Base-by-base conservation (phyloP, 2,888 invertebrate genomes). In the Lithophane ornitopus region DNA sequence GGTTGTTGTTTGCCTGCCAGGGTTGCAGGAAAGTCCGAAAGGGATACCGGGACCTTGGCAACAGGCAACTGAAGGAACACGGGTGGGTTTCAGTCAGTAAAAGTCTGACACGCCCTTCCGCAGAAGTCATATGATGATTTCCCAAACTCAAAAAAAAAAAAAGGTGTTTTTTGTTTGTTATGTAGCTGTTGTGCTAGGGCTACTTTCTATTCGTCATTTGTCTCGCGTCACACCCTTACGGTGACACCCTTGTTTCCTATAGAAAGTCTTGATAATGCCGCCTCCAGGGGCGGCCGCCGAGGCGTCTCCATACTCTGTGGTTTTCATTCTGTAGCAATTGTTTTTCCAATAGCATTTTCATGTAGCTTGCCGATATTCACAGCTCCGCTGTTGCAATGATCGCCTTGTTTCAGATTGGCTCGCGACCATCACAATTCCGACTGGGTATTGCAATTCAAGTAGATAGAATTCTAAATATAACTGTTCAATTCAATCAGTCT, bases 291-390 rank as follows among this genome's bases (percentile, higher is more conserved):
- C 44, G 2, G 12, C 3, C 22, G 2, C 22, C 8, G 1, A 28
- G 9, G 28, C 46, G 14, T 66, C 28, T 46, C 14, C 22, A 22
- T 46, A 22, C 28, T 66, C 49, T 34, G 2, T 16, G n/a, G n/a
- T n/a, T 11, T 66, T 67, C 34, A 52, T 34, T 54, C 63, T 54
- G 26, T 28, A 68, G 62, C 62, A 44, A 76, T 85, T 85, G 78
- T 67, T 81, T 71, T 71, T 74, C 74, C 72, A 78, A 81, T 85
- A 44, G 34, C 59, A 66, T 63, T 69, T 58, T 26, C 11, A 39
- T 39, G 28, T 28, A 39, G 54, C 58, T 58, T 46, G 41, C n/a
- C 58, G 16, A 49, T n/a, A 49, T 74, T 63, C 22, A 63, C 59
- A 67, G 56, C 59, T n/a, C 14, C 26, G 34, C 16, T 3, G 16